A percentile compares a stretch with the other conserved stretches of the same genome.
Conservation (phyloP, 2,888 invertebrate genomes). For the Conistra vaccinii region DNA sequence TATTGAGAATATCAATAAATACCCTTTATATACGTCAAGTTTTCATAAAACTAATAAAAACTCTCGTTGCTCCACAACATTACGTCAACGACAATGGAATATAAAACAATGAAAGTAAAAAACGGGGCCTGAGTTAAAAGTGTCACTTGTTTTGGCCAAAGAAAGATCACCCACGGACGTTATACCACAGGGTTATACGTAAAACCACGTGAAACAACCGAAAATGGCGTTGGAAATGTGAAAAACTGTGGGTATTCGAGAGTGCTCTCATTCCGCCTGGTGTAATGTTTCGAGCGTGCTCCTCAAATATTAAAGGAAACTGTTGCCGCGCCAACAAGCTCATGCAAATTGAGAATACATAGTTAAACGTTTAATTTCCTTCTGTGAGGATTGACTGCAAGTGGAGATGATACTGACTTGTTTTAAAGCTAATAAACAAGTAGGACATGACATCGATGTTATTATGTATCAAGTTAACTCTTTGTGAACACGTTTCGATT, state of each 20-base stretch:
- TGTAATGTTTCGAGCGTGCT: slow-evolving; percentile 63
- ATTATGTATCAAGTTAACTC: slow-evolving; percentile 30
- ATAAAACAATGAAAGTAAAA: slow-evolving; percentile 47
- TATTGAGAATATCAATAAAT: slow-evolving; percentile 54
- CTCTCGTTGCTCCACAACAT: slow-evolving; percentile 46
- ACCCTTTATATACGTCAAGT: slow-evolving; percentile 35
- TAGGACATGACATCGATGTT: slow-evolving; percentile 11
- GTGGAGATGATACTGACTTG: neutral
- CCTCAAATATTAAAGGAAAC: slow-evolving; percentile 73
- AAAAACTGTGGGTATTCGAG: slow-evolving; percentile 58
- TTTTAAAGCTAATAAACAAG: slow-evolving; percentile 10
- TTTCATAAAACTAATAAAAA: slow-evolving; percentile 60
- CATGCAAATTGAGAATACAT: slow-evolving; percentile 69
- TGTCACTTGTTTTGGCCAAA: slow-evolving; percentile 43
- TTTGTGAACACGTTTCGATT: slow-evolving; percentile 16
- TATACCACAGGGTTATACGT: slow-evolving; percentile 18
- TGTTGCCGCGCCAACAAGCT: slow-evolving; percentile 62
- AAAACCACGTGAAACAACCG: slow-evolving; percentile 47
- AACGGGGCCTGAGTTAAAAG: slow-evolving; percentile 34
- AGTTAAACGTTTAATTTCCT: slow-evolving; percentile 56
- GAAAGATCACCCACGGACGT: slow-evolving; percentile 38
- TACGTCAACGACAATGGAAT: slow-evolving; percentile 51
- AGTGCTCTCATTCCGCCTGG: slow-evolving; percentile 58
- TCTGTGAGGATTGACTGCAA: slow-evolving; percentile 20
- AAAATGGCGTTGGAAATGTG: slow-evolving; percentile 53